Percentiles rank a stretch among this genome's conserved stretches.
Evolutionary conservation across 2,113 vertebrate species (phyloP).

Genomic region (Myrmophylax atrothorax): DNA sequence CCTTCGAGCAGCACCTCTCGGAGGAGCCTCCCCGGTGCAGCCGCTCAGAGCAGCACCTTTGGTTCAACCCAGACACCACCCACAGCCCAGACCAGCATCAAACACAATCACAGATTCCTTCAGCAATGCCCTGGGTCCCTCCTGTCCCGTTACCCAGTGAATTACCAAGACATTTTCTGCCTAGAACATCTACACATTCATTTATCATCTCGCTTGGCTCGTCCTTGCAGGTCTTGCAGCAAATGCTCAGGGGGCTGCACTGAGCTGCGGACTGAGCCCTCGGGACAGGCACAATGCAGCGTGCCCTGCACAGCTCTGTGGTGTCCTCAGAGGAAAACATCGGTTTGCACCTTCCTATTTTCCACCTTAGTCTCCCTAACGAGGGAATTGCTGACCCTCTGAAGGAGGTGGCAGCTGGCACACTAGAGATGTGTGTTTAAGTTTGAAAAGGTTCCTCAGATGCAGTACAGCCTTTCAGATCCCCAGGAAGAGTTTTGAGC

Average conservation of each 20-base stretch:
- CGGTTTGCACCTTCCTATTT: neutral
- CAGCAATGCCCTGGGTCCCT: neutral
- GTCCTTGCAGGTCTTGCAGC: neutral
- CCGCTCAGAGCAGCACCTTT: neutral
- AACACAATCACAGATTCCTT: neutral
- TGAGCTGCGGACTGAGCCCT: accelerated
- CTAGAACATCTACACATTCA: neutral
- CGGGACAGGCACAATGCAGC: neutral
- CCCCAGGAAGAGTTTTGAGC: neutral
- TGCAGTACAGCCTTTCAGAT: neutral
- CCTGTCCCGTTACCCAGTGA: neutral
- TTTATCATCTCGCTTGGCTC: neutral
- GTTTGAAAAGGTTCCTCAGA: neutral
- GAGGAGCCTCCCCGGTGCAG: accelerated
- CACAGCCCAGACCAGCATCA: neutral
- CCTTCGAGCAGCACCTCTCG: accelerated
- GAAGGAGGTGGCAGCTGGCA: neutral
- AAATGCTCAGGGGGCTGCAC: neutral
- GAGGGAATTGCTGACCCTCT: neutral
- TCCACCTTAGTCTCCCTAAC: neutral
- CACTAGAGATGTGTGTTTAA: neutral
- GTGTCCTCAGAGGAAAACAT: neutral
- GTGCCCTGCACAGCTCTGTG: neutral
- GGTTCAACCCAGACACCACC: neutral
- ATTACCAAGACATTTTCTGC: neutral